A percentile compares a stretch with the other conserved stretches of the same genome.
phyloP scores from a whole-genome alignment of 2,113 vertebrate species.

The Rhabdomys dilectus region DNA sequence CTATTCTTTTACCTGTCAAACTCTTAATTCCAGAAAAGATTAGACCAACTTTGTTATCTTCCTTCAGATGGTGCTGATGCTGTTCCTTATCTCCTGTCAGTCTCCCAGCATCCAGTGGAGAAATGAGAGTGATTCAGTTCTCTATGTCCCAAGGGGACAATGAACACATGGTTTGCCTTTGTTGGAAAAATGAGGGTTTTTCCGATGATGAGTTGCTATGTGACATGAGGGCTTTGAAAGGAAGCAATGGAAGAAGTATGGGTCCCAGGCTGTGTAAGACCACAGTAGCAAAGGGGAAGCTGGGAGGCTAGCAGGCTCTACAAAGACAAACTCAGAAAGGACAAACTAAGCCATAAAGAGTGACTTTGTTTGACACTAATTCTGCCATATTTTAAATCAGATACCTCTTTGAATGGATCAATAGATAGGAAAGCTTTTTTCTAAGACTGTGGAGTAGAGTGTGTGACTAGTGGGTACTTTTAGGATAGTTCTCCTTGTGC shows the following conservation, averaged over 20 bases:
- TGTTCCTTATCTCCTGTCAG: rapidly evolving
- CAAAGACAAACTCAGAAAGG: too few species aligned
- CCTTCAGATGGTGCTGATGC: background rate
- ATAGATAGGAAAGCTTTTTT: background rate
- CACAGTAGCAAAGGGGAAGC: background rate
- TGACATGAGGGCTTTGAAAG: background rate
- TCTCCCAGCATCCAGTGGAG: background rate
- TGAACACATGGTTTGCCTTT: background rate
- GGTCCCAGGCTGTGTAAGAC: background rate
- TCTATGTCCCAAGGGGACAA: background rate
- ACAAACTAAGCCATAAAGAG: background rate
- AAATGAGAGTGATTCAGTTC: background rate
- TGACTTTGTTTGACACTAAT: background rate
- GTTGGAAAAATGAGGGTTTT: background rate
- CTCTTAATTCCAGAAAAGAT: slow-evolving; percentile 11
- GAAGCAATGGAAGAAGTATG: background rate
- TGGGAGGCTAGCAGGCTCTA: background rate
- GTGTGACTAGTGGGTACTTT: background rate
- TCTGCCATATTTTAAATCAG: background rate
- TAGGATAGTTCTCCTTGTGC: background rate
- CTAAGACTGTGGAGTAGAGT: background rate
- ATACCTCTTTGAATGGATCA: background rate
- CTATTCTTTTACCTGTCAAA: background rate
- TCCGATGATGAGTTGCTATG: background rate
- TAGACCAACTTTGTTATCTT: background rate